Evolutionary conservation across 1,140 invertebrate species (phyloP), one percentile per base, ranked within the genome.

Genomic region (Leguminivora glycinivorella): DNA sequence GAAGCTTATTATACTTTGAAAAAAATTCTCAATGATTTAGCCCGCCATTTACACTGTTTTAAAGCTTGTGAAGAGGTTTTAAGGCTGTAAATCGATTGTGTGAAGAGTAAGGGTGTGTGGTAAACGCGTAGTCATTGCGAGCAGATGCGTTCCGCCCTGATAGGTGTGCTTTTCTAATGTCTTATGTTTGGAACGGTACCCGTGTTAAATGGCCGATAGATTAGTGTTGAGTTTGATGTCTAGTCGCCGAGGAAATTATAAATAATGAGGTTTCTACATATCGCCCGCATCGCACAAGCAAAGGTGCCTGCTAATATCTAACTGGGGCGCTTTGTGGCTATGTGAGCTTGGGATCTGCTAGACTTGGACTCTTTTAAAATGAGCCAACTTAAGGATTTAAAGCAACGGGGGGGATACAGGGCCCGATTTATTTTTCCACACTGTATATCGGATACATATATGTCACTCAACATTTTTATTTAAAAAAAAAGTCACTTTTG

Each of bases 61-160:
- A n/a, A 19, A 7, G 14, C 5, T 63, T 63, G 12, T n/a, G 10
- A n/a, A 0, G 3, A 24, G 12, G 66, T 38, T 67, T 43, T 38
- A 43, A 19, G 31, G 31, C 43, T 22, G 66, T 0, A 4, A 70
- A 70, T 73, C 0, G n/a, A 4, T 72, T 73, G 66, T 24, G 2
- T 22, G 24, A 2, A n/a, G 19, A 24, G 76, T 26, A 47, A 63
- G 83, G 77, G 74, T 83, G 78, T 76, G 29, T 68, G 56, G 56
- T 67, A 79, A 81, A 72, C 71, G 82, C 81, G 74, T 66, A 74
- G 85, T 87, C 85, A 85, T 80, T 72, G 75, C 47, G 76, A 81
- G 82, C 82, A 79, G 70, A 67, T 58, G 77, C 81, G 83, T 82
- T 85, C 74, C 83, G 82, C 79, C 72, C 81, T 74, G 77, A 78